A percentile compares a stretch with the other conserved stretches of the same genome.
phyloP scores from a whole-genome alignment of 1,140 invertebrate genomes.

The Dufourea novaeangliae region DNA sequence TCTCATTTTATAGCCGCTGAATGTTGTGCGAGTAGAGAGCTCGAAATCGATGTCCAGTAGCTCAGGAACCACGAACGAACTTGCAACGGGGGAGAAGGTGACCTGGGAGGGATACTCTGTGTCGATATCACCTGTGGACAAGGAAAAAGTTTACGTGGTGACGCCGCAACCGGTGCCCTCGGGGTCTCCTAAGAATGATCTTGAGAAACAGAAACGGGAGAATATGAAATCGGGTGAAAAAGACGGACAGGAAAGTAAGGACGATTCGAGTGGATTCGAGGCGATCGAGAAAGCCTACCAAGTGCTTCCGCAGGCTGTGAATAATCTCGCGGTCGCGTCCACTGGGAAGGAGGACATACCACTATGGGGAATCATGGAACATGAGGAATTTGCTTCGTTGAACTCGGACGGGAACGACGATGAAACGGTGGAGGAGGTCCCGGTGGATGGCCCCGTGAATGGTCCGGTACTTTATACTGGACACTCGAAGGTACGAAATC shows the following conservation, averaged over 20 bases:
- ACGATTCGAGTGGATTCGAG: constrained; percentile 50
- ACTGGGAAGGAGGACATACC: constrained; percentile 74
- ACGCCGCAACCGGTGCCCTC: constrained; percentile 84
- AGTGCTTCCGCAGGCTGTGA: constrained; percentile 79
- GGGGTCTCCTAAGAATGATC: constrained; percentile 1
- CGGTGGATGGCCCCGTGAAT: constrained; percentile 60
- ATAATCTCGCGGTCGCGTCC: constrained; percentile 76
- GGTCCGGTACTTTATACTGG: constrained; percentile 72
- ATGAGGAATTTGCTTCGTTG: constrained; percentile 71
- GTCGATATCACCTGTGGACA: constrained; percentile 87
- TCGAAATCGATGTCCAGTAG: background rate
- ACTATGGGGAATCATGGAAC: constrained; percentile 80
- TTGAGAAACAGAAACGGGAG: constrained; percentile 36
- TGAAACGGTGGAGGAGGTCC: constrained; percentile 38
- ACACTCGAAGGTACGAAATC: constrained; percentile 73
- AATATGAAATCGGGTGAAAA: background rate
- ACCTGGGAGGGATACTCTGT: constrained; percentile 86
- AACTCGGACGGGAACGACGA: constrained; percentile 48
- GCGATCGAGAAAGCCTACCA: constrained; percentile 78
- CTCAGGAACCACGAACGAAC: background rate
- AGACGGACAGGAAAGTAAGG: background rate
- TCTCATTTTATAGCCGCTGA: background rate
- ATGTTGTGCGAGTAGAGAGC: constrained; percentile 14
- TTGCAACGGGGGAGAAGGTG: background rate
- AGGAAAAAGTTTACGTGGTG: constrained; percentile 90